Percentiles rank a stretch among this genome's conserved stretches.
phyloP scores from a whole-genome alignment of 1,140 invertebrate genomes.

The Nautilus pompilius region DNA sequence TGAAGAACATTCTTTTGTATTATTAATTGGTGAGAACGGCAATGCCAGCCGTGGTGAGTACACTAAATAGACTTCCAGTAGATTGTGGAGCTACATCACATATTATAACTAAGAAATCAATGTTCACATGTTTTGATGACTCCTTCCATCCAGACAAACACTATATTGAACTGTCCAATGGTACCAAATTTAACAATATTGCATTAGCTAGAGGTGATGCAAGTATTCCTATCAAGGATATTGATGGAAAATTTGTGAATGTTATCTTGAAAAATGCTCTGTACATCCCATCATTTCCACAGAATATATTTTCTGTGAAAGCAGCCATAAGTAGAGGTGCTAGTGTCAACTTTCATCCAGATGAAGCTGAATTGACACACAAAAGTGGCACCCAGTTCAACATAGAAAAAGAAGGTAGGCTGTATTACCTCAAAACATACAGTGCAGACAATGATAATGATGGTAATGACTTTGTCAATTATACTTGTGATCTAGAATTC shows the following conservation, averaged over 20 bases:
- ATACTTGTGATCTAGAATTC: no score
- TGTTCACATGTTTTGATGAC: slow-evolving; percentile 7
- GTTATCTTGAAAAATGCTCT: slow-evolving; percentile 10
- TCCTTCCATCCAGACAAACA: slow-evolving; percentile 7
- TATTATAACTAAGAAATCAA: slow-evolving; percentile 12
- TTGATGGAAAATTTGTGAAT: neutral
- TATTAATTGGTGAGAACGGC: neutral
- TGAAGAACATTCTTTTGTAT: neutral
- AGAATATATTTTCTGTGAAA: slow-evolving; percentile 11
- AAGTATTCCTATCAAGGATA: slow-evolving; percentile 1
- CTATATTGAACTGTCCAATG: slow-evolving; percentile 15
- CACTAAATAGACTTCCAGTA: no score
- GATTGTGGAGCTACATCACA: no score
- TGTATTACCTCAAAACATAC: no score
- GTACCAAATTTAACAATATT: neutral
- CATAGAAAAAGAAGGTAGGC: no score
- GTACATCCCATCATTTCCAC: slow-evolving; percentile 13
- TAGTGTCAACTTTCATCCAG: no score
- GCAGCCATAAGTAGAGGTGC: no score
- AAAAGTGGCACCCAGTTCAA: no score
- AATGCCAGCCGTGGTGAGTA: neutral
- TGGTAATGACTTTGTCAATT: no score
- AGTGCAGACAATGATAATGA: no score
- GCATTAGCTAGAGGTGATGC: slow-evolving; percentile 4
- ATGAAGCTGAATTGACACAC: no score